Evolutionary conservation across 2,888 invertebrate species (phyloP), one percentile per base, ranked within the genome.

Genomic region (Sphinx pinastri): DNA sequence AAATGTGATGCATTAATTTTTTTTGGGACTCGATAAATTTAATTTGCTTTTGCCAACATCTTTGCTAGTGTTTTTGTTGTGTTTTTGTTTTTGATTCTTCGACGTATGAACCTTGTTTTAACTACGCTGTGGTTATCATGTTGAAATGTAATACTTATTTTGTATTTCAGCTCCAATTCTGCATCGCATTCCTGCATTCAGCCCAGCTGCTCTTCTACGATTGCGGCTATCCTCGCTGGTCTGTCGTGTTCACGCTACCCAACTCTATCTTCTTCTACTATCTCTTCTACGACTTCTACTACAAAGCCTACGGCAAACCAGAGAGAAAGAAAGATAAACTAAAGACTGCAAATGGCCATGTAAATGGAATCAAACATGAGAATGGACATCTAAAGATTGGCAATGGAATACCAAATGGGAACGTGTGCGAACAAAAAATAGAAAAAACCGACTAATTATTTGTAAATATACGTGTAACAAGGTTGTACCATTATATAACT

Each of bases 221-320:
- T 78, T 99, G 99, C 91, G 97, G 97, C 68, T 99, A 98, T 87
- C 99, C 99, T 4, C 95, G 96, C 77, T 97, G 97, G 95, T 95
- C 97, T 11, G 95, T 97, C 58, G 95, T 96, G 83, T 97, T 98
- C 89, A 98, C 98, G 68, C 95, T 98, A 25, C 97, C 97, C 12
- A 99, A 99, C 91, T 98, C 98, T 12, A 95, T 98, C 69, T 97
- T 99, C 95, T 99, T 99, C 95, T 98, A 98, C 89, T 96, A 97
- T 85, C 95, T 99, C 74, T 99, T 99, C 94, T 96, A 96, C 73
- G 97, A 98, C 83, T 99, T 99, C 94, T 99, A 99, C 91, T 96
- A 96, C 80, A 96, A 97, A 82, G 96, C 97, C 0, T 98, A 97
- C 86, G 92, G 91, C 0, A 90, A 86, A 73, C 87, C 91, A 2